phyloP scores from a whole-genome alignment of 2,797 vertebrate genomes.

The Geotrypetes seraphini region DNA sequence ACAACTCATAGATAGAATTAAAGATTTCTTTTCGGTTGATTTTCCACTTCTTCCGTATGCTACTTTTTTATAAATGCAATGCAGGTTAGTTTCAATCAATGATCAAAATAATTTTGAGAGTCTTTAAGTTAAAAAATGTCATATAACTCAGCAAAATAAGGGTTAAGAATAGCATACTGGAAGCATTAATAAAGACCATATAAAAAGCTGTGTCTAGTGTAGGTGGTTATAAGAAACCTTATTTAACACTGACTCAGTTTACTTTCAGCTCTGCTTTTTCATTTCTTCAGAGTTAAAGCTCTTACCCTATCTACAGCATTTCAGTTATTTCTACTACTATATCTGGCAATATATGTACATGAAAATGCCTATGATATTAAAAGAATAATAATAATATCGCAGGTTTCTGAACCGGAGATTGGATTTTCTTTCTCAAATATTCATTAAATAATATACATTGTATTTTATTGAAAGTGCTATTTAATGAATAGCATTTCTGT shows the following conservation, averaged over 20 bases:
- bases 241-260: constrained; percentile 17
- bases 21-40: constrained; percentile 1
- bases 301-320: neutral
- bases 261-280: constrained; percentile 11
- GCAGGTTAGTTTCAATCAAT: constrained; percentile 5
- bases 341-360: constrained; percentile 25
- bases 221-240: constrained; percentile 12
- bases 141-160: constrained; percentile 17
- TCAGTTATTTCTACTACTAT: constrained; percentile 16
- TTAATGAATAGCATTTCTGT: constrained; percentile 50
- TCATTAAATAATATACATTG: constrained; percentile 46
- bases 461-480: constrained; percentile 49
- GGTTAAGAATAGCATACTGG: constrained; percentile 4
- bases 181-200: constrained; percentile 7
- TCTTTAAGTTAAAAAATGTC: constrained; percentile 17
- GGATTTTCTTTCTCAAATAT: constrained; percentile 51
- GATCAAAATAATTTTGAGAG: neutral
- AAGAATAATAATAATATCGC: constrained; percentile 35
- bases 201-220: constrained; percentile 1
- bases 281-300: constrained; percentile 20
- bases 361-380: constrained; percentile 28
- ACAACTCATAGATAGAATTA: constrained; percentile 12
- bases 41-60: neutral
- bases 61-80: constrained; percentile 2
- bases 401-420: constrained; percentile 29